These are phyloP conservation scores for Platycercus adscitus DNA, from an alignment of 2,113 vertebrate species.

Conservation along the genomic window DNA sequence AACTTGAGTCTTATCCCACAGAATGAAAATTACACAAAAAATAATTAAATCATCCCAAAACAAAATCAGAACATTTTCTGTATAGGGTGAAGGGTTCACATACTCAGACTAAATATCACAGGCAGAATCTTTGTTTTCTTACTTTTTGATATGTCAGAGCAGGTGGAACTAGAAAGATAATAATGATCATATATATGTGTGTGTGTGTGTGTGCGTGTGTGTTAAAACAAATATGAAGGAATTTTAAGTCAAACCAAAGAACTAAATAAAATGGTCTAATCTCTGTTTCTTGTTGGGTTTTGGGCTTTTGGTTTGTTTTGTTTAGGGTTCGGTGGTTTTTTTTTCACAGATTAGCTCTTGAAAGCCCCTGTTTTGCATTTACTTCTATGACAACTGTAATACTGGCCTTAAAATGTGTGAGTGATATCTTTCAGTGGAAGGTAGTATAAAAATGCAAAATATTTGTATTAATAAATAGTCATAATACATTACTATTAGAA, in stretches of 20 bases:
- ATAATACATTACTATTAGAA: not conserved
- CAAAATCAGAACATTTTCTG: not conserved
- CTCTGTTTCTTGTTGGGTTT: not conserved
- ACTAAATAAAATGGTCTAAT: not conserved
- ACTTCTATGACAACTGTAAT: not conserved
- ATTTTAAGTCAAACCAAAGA: not conserved
- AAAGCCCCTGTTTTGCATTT: not conserved
- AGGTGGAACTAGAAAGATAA: not conserved
- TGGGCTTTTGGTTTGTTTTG: not conserved
- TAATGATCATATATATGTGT: not conserved
- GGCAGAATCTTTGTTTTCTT: not conserved
- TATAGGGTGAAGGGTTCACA: not conserved
- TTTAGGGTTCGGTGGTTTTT: fast-evolving
- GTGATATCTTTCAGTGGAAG: not conserved
- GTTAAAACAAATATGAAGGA: not conserved
- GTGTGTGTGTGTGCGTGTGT: too few species aligned
- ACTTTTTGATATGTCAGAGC: not conserved
- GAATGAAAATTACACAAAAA: not conserved
- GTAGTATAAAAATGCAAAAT: not conserved
- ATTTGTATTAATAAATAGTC: not conserved
- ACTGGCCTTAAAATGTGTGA: not conserved
- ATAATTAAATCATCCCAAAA: not conserved
- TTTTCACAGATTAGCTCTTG: not conserved
- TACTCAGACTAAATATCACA: not conserved
- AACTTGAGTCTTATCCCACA: not conserved